A percentile compares a stretch with the other conserved stretches of the same genome.
These are phyloP conservation scores for Pantherophis vulpinus DNA, from an alignment of 2,797 vertebrate species.

Conservation along the genomic window DNA sequence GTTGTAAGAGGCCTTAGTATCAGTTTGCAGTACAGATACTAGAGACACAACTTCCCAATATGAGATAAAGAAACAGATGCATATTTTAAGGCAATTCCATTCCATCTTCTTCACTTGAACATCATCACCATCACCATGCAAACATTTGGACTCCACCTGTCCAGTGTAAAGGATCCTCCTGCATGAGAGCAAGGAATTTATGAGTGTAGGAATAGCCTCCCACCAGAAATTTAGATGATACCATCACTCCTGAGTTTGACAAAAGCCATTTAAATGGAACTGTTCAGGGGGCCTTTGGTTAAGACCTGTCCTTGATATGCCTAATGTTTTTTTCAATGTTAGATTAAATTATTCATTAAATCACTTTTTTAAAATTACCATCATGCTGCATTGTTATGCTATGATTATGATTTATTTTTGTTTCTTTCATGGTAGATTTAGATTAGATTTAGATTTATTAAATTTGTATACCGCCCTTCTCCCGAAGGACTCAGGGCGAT, in stretches of 20 bases:
- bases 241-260: neutral
- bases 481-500: no score
- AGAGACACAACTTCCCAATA: neutral
- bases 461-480: no score
- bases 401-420: neutral
- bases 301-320: neutral
- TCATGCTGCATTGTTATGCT: neutral
- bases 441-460: no score
- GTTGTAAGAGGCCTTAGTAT: neutral
- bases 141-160: neutral
- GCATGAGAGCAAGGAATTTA: neutral
- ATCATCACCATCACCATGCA: neutral
- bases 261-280: neutral
- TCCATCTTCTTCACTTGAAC: neutral
- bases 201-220: neutral
- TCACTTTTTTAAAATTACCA: neutral
- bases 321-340: neutral
- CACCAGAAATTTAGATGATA: neutral
- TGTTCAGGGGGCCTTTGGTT: neutral
- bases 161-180: neutral
- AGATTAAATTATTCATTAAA: neutral
- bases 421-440: neutral
- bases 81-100: neutral
- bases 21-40: neutral
- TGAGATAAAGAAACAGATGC: neutral